Percentiles rank a stretch among this genome's conserved stretches.
Evolutionary conservation across 2,797 vertebrate species (phyloP).

Genomic region (Pelochelys cantorii): DNA sequence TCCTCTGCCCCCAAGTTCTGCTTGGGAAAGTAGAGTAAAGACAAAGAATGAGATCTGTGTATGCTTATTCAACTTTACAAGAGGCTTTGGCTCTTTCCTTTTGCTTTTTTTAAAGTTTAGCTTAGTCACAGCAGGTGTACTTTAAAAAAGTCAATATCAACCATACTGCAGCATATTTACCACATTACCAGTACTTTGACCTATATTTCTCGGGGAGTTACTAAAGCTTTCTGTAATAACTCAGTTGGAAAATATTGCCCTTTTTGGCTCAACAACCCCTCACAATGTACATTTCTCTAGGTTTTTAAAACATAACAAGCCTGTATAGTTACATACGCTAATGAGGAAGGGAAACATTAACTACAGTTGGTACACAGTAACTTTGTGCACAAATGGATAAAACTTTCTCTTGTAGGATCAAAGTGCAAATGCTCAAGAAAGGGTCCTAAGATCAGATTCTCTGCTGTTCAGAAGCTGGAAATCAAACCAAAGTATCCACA

Average conservation of each 20-base stretch:
- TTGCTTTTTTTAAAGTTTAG: not conserved
- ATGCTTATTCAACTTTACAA: not conserved
- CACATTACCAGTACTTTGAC: not conserved
- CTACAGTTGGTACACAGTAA: not conserved
- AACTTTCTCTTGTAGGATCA: constrained; percentile 85
- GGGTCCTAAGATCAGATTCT: constrained; percentile 97
- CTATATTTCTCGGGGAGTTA: not conserved
- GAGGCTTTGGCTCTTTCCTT: accelerated
- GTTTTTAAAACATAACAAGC: not conserved
- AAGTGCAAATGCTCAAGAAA: constrained; percentile 98
- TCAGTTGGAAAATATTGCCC: not conserved
- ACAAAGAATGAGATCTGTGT: accelerated
- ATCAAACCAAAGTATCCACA: constrained; percentile 97
- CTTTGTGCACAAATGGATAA: constrained; percentile 40
- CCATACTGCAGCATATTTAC: not conserved
- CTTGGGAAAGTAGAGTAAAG: accelerated
- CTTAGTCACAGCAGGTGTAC: constrained; percentile 66
- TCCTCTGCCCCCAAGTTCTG: not conserved
- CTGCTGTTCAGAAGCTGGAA: constrained; percentile 98
- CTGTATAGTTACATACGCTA: not conserved
- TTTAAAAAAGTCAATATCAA: constrained; percentile 6
- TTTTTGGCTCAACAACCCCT: not conserved
- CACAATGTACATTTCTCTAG: not conserved
- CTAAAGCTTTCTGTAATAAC: not conserved
- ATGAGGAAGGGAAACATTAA: not conserved